A percentile compares a stretch with the other conserved stretches of the same genome.
Conservation (phyloP, 2,888 invertebrate genomes). For the Dryococelus australis region DNA sequence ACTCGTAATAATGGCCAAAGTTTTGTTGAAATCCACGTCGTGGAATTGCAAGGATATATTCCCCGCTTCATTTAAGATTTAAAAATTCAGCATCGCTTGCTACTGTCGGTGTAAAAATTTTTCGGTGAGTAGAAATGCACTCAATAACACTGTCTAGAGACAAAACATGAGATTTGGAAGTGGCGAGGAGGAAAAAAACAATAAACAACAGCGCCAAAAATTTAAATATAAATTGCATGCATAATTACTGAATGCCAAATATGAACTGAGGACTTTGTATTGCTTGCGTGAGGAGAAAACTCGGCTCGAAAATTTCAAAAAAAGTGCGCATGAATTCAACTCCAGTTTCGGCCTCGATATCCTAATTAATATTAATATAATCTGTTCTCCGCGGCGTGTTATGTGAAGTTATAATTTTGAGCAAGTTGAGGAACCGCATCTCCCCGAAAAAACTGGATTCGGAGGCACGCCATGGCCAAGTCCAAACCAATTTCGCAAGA, state of each 20-base stretch:
- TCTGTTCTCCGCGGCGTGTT: not conserved
- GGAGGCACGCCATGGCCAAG: not conserved
- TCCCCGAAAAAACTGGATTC: conserved; percentile 8
- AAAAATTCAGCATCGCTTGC: not conserved
- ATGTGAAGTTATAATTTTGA: not conserved
- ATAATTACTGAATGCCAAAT: not conserved
- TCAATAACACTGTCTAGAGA: not conserved
- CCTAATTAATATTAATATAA: not conserved
- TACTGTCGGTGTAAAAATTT: not conserved
- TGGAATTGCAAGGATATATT: not conserved
- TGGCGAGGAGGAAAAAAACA: not conserved
- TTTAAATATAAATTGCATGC: conserved; percentile 16
- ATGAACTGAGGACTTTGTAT: not conserved
- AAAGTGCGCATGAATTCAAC: not conserved
- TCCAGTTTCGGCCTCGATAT: not conserved
- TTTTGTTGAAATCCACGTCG: too few species aligned
- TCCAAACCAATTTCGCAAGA: not conserved
- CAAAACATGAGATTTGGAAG: not conserved
- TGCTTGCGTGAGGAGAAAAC: not conserved
- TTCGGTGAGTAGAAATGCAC: not conserved
- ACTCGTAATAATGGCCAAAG: too few species aligned
- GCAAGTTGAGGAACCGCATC: not conserved
- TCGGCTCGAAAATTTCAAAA: not conserved
- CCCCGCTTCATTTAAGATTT: not conserved
- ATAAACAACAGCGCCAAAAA: not conserved